phyloP scores from a whole-genome alignment of 2,888 invertebrate genomes.

The Raillietiella orientalis region DNA sequence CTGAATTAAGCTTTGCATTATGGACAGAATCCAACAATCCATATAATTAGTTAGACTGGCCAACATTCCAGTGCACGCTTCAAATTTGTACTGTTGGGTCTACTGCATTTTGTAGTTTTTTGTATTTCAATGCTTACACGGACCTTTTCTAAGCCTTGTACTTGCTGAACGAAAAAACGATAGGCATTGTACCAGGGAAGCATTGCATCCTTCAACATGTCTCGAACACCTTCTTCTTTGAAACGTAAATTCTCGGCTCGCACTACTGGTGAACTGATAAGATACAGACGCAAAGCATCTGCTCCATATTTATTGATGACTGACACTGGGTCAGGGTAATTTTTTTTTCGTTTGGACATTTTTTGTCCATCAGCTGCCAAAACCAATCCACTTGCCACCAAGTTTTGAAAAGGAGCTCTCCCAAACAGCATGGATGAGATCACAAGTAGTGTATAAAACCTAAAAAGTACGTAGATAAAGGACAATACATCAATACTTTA shows the following conservation, averaged over 20 bases:
- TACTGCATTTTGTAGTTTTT: no score
- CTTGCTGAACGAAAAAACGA: conserved; percentile 72
- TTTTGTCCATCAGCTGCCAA: conserved; percentile 93
- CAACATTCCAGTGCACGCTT: no score
- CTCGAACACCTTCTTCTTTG: conserved; percentile 85
- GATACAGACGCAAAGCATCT: conserved; percentile 75
- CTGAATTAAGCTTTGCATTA: conserved; percentile 62
- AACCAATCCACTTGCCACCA: conserved; percentile 82
- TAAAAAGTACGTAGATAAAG: conserved; percentile 7
- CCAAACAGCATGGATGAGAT: conserved; percentile 81
- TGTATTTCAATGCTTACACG: no score
- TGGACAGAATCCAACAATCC: conserved; percentile 91
- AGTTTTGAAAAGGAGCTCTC: conserved; percentile 86
- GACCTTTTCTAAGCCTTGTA: conserved; percentile 36
- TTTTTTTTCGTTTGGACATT: conserved; percentile 97
- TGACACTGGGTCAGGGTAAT: conserved; percentile 86
- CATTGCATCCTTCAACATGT: conserved; percentile 87
- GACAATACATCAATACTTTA: conserved; percentile 8
- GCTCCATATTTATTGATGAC: conserved; percentile 76
- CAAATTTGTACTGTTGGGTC: no score
- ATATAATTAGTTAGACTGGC: conserved; percentile 53
- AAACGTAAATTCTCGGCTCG: conserved; percentile 83
- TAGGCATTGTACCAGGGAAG: conserved; percentile 53
- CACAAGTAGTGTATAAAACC: conserved; percentile 87
- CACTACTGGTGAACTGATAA: conserved; percentile 93